A percentile compares a stretch with the other conserved stretches of the same genome.
These are phyloP conservation scores for Glaucidium brasilianum DNA, from an alignment of 2,113 vertebrate genomes.

Conservation along the genomic window DNA sequence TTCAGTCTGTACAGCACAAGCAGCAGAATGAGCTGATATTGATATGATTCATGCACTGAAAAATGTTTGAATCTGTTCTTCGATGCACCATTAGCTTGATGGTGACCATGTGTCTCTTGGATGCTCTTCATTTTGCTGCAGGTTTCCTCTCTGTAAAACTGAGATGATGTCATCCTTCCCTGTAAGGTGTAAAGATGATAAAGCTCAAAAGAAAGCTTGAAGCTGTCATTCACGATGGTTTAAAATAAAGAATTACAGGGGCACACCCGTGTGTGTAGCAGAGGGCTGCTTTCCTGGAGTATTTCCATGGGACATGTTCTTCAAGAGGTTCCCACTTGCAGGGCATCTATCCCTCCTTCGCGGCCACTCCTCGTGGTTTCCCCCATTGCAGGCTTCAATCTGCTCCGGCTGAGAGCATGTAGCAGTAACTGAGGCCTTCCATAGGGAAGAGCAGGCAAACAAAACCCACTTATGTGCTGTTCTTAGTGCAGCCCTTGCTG, in stretches of 20 bases:
- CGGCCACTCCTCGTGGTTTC: not conserved
- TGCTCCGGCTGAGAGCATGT: not conserved
- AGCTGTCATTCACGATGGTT: not conserved
- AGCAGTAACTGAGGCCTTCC: not conserved
- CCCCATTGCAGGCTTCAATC: not conserved
- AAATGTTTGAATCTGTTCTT: not conserved
- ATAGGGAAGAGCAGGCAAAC: not conserved
- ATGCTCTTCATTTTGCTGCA: not conserved
- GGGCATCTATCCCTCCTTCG: not conserved
- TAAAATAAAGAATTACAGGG: not conserved
- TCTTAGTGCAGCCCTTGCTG: not conserved
- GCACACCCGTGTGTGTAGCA: not conserved
- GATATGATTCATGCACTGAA: not conserved
- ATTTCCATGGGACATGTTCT: not conserved
- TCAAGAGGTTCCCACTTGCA: not conserved
- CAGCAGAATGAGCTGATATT: not conserved
- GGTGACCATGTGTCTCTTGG: not conserved
- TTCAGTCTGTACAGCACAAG: not conserved
- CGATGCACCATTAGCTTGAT: not conserved
- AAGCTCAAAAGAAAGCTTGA: not conserved
- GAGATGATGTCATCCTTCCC: not conserved
- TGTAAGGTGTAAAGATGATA: not conserved
- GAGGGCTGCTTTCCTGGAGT: not conserved
- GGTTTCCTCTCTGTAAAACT: not conserved
- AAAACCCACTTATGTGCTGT: fast-evolving